A percentile compares a stretch with the other conserved stretches of the same genome.
Evolutionary conservation across 1,140 invertebrate genomes (phyloP).

Genomic region (Drosophila teissieri): DNA sequence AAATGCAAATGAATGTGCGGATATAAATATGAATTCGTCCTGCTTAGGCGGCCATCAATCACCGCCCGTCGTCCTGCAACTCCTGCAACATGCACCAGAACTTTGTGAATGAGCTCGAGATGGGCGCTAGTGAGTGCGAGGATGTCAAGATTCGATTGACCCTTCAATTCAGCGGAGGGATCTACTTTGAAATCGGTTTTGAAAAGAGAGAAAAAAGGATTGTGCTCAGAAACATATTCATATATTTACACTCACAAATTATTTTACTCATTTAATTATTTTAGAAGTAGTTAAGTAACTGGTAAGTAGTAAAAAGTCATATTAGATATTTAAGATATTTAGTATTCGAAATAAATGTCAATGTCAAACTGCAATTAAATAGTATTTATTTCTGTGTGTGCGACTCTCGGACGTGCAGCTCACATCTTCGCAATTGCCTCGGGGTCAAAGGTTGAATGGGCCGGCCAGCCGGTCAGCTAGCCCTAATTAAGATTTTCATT

Average conservation of each 20-base stretch:
- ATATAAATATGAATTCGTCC: constrained; percentile 53
- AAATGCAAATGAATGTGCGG: constrained; percentile 23
- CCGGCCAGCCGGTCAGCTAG: constrained; percentile 40
- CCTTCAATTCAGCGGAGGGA: not conserved
- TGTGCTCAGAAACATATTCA: not conserved
- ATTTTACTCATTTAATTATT: no score
- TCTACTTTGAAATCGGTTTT: not conserved
- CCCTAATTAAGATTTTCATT: constrained; percentile 52
- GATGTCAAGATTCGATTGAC: constrained; percentile 14
- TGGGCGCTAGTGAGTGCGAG: not conserved
- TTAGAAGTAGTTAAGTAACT: no score
- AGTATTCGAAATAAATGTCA: not conserved
- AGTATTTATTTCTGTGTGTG: constrained; percentile 17
- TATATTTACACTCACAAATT: not conserved
- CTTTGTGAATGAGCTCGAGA: constrained; percentile 24
- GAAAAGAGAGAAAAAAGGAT: not conserved
- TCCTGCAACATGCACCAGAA: constrained; percentile 23
- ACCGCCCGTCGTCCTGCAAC: constrained; percentile 35
- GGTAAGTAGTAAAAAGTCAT: no score
- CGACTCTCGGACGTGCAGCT: constrained; percentile 9
- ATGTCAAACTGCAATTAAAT: not conserved
- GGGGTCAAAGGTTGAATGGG: constrained; percentile 42
- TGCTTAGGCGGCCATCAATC: constrained; percentile 71
- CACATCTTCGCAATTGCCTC: constrained; percentile 21
- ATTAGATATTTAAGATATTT: no score